Base-by-base conservation (phyloP, 2,888 invertebrate species). In the Tinea pellionella region DNA sequence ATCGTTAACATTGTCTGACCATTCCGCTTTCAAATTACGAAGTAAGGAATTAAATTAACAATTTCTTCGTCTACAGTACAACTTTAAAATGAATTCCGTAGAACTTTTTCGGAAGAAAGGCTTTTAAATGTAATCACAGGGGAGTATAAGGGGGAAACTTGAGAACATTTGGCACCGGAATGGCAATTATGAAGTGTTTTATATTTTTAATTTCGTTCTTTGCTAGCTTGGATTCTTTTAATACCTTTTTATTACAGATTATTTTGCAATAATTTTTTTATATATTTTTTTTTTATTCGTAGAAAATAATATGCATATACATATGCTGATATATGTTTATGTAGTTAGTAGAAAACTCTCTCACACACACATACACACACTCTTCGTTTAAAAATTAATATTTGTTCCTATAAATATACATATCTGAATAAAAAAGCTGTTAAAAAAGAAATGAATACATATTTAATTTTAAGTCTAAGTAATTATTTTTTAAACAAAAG, bases 111-210 rank as follows among this genome's bases (percentile, higher is more conserved):
- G 18, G 42, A 24, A 65, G 73, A 77, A 76, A 80, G 73, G 75
- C 74, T 75, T 82, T 78, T 78, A 80, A 78, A 84, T 74, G 79
- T 81, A 85, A 84, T 85, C 82, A 80, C 75, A 76, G 78, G 74
- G 77, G 70, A 74, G 73, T 13, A 19, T 43, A 9, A 43, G 24
- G 41, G 66, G 70, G 64, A 73, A 72, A 75, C 72, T 77, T 74
- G 69, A 72, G 71, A 75, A 74, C 78, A 75, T 79, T 84, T 81
- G 73, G 77, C 77, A 64, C 69, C 66, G 64, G 66, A 67, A 68
- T 68, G 67, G 75, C 75, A 70, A 78, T 82, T 78, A 73, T 75
- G 68, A 75, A 75, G 73, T 76, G 71, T 75, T 78, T 82, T 78
- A 78, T 74, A 74, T 71, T 72, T 78, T 74, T 78, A 77, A 81